Evolutionary conservation across 2,113 vertebrate species (phyloP).

Genomic region (Pampusana beccarii): DNA sequence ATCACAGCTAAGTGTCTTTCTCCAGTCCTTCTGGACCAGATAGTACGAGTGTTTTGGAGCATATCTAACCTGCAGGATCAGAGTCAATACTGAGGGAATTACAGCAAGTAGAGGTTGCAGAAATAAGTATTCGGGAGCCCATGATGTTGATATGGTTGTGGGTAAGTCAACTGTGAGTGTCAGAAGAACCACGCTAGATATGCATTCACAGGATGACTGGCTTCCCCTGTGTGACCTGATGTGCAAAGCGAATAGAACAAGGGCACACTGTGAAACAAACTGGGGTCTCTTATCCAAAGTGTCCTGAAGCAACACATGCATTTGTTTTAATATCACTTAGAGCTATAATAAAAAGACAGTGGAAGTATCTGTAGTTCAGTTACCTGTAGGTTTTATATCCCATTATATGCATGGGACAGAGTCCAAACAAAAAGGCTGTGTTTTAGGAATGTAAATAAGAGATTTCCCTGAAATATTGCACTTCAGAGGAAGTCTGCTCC

Average conservation of each 20-base stretch:
- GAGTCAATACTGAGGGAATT: background rate
- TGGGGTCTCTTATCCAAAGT: background rate
- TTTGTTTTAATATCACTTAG: background rate
- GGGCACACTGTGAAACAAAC: background rate
- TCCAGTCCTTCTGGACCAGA: background rate
- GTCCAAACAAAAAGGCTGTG: background rate
- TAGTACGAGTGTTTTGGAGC: background rate
- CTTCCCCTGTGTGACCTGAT: background rate
- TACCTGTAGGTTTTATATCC: background rate
- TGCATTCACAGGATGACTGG: background rate
- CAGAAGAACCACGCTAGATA: background rate
- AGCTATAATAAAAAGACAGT: background rate
- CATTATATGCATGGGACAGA: background rate
- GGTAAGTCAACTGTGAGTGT: background rate
- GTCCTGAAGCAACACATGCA: background rate
- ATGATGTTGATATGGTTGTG: background rate
- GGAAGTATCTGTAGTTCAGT: background rate
- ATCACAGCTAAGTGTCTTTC: background rate
- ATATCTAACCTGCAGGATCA: background rate
- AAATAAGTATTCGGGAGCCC: background rate
- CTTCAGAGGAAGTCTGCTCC: background rate
- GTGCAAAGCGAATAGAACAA: background rate
- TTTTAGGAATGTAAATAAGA: background rate
- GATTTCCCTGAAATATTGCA: background rate
- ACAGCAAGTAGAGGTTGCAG: background rate